Conservation (phyloP, 2,113 vertebrate genomes). For the Scopus umbretta region DNA sequence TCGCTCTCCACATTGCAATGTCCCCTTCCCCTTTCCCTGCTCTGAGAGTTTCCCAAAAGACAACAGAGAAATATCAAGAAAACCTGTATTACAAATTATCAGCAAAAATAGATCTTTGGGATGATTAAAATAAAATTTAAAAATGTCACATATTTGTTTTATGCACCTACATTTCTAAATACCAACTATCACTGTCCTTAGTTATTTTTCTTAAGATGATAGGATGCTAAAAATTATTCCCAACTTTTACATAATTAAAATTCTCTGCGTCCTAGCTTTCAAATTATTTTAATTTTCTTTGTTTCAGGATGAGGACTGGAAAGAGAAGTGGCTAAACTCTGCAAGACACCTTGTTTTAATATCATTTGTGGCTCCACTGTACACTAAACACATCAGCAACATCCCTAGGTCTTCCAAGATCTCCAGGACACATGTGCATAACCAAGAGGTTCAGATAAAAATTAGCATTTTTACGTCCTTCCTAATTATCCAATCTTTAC, state of each 20-base stretch:
- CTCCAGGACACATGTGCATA: accelerated
- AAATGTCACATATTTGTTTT: background rate
- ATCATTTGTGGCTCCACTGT: background rate
- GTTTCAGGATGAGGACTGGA: background rate
- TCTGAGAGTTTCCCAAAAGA: background rate
- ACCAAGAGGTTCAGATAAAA: background rate
- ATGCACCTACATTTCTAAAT: background rate
- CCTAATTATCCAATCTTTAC: accelerated
- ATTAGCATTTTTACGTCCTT: background rate
- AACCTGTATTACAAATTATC: background rate
- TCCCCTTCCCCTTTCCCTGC: background rate
- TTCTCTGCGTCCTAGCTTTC: too few species aligned
- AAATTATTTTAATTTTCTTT: background rate
- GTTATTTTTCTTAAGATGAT: background rate
- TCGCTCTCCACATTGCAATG: accelerated
- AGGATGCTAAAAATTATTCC: background rate
- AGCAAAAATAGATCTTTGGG: background rate
- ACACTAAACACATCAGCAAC: background rate
- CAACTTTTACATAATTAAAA: background rate
- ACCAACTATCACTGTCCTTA: background rate
- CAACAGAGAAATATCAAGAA: background rate
- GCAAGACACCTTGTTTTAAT: background rate
- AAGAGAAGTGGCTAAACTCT: background rate
- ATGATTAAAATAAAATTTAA: background rate
- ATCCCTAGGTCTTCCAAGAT: background rate